phyloP scores from a whole-genome alignment of 2,888 invertebrate genomes.

The Tenthredo notha region DNA sequence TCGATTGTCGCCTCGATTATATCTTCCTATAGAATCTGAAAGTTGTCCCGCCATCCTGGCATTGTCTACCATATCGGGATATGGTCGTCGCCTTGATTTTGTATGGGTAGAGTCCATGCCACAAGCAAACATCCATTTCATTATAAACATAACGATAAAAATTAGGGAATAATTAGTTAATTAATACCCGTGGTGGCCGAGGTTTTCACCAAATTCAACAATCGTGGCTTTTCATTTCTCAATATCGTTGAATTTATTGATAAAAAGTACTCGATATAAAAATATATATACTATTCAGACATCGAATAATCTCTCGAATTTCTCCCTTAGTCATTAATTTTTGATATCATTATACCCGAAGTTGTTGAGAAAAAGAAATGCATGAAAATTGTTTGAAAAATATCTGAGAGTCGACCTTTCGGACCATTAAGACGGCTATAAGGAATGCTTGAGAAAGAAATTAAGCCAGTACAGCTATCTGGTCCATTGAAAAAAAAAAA shows the following conservation, averaged over 20 bases:
- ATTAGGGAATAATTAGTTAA: neutral
- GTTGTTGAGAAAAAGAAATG: no score
- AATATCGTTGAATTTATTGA: neutral
- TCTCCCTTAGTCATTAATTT: neutral
- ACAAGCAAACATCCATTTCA: neutral
- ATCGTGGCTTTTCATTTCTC: neutral
- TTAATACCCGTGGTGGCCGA: neutral
- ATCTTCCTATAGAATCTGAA: slow-evolving; percentile 33
- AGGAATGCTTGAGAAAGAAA: neutral
- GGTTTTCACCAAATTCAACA: neutral
- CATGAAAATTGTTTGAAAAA: neutral
- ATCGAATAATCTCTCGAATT: neutral
- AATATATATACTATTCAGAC: neutral
- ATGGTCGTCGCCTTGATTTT: neutral
- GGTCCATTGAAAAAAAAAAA: neutral
- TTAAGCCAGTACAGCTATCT: neutral
- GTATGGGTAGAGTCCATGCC: neutral
- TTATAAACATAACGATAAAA: neutral
- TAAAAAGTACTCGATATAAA: neutral
- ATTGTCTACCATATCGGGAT: slow-evolving; percentile 49
- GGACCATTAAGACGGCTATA: neutral
- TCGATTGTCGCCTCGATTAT: slow-evolving; percentile 29
- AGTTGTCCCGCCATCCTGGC: slow-evolving; percentile 48
- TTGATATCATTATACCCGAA: neutral
- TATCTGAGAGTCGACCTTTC: neutral